Evolutionary conservation across 2,113 vertebrate species (phyloP).

Genomic region (Axis porcinus): DNA sequence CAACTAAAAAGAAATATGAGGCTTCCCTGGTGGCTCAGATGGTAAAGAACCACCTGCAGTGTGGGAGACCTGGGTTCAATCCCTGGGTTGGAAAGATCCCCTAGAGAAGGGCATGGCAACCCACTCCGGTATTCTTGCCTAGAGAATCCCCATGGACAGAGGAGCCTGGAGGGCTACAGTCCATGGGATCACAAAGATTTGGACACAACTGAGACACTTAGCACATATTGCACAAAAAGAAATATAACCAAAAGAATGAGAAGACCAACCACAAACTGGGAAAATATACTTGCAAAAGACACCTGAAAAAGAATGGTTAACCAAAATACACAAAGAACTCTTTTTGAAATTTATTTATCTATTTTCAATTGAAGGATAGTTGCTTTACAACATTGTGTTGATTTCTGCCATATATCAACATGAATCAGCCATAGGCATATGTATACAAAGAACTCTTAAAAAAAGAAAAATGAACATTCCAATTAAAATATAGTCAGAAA

Average conservation of each 20-base stretch:
- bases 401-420: not conserved
- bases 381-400: not conserved
- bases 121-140: not conserved
- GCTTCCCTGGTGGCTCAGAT: not conserved
- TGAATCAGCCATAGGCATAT: not conserved
- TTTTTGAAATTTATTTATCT: not conserved
- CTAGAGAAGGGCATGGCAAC: not conserved
- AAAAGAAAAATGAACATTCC: not conserved
- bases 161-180: not conserved
- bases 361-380: not conserved
- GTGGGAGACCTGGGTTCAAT: not conserved
- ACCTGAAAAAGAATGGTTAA: not conserved
- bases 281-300: not conserved
- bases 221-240: not conserved
- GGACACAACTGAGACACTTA: not conserved
- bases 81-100: not conserved
- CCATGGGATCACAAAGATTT: fast-evolving
- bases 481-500: not conserved
- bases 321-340: not conserved
- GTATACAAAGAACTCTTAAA: not conserved
- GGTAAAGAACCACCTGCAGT: not conserved
- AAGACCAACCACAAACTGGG: not conserved
- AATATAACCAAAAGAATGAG: not conserved
- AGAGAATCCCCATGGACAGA: not conserved
- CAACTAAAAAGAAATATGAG: not conserved